phyloP scores from a whole-genome alignment of 2,888 invertebrate genomes.

The Pelosia muscerda region DNA sequence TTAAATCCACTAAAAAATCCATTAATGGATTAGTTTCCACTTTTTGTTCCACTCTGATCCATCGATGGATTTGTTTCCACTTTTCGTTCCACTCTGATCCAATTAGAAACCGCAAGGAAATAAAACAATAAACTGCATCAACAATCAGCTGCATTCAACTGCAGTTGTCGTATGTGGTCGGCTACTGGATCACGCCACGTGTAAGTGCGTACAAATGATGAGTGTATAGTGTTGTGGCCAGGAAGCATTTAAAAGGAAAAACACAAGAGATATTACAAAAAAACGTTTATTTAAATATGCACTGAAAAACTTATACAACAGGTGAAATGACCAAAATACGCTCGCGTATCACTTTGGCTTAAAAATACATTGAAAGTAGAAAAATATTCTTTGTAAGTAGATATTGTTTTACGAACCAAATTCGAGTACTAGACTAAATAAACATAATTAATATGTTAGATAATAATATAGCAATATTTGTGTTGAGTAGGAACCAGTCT shows the following conservation, averaged over 20 bases:
- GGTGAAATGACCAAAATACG: constrained; percentile 57
- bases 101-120: no score
- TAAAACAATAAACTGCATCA: no score
- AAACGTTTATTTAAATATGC: constrained; percentile 76
- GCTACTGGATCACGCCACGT: no score
- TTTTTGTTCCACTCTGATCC: no score
- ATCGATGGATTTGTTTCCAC: no score
- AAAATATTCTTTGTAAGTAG: constrained; percentile 63
- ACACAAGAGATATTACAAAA: constrained; percentile 42
- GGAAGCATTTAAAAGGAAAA: constrained; percentile 23
- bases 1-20: no score
- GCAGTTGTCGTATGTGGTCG: no score
- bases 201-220: no score
- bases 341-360: constrained; percentile 66
- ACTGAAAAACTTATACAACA: constrained; percentile 82
- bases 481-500: constrained; percentile 76
- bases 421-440: constrained; percentile 62
- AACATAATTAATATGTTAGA: constrained; percentile 68
- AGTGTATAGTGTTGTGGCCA: background rate
- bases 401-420: constrained; percentile 53
- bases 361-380: constrained; percentile 63
- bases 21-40: no score
- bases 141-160: no score
- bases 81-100: no score
- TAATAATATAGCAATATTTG: constrained; percentile 64